phyloP scores from a whole-genome alignment of 92 coral and sea anemone species.

The Palythoa heliodiscus region DNA sequence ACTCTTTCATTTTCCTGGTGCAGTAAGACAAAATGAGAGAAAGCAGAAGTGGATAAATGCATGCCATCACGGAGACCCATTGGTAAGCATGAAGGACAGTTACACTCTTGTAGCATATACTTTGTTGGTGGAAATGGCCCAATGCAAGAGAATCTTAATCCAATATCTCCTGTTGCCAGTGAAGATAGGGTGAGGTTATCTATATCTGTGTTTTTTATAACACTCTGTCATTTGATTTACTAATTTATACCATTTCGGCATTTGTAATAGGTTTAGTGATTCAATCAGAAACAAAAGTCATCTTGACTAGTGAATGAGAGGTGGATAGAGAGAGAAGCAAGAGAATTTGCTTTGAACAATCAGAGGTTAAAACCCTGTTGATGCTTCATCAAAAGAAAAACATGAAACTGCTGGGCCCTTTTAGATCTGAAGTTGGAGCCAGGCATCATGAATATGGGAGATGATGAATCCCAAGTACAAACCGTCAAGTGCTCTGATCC shows the following conservation, averaged over 20 bases:
- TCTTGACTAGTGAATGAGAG: too few species aligned
- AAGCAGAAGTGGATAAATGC: constrained; percentile 60
- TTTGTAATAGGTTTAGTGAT: too few species aligned
- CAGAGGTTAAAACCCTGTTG: constrained; percentile 60
- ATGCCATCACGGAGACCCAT: constrained; percentile 51
- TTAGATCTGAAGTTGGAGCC: constrained; percentile 55
- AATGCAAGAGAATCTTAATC: constrained; percentile 24
- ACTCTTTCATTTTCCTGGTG: constrained; percentile 62
- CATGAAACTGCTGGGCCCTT: constrained; percentile 52
- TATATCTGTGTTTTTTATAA: too few species aligned
- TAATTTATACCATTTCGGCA: too few species aligned
- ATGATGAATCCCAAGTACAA: constrained; percentile 16
- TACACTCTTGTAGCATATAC: constrained; percentile 52
- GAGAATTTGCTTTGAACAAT: constrained; percentile 58
- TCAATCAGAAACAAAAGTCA: too few species aligned
- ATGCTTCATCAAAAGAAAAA: constrained; percentile 55
- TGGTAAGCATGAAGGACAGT: constrained; percentile 50
- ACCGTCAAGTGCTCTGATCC: constrained; percentile 49
- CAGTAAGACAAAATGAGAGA: constrained; percentile 59
- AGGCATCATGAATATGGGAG: constrained; percentile 18
- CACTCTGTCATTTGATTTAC: too few species aligned
- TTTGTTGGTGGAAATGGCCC: constrained; percentile 62
- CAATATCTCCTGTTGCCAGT: not conserved
- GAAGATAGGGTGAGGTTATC: too few species aligned
- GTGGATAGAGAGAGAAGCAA: too few species aligned